Conservation (phyloP, 2,888 invertebrate species). For the Cephus runcator region DNA sequence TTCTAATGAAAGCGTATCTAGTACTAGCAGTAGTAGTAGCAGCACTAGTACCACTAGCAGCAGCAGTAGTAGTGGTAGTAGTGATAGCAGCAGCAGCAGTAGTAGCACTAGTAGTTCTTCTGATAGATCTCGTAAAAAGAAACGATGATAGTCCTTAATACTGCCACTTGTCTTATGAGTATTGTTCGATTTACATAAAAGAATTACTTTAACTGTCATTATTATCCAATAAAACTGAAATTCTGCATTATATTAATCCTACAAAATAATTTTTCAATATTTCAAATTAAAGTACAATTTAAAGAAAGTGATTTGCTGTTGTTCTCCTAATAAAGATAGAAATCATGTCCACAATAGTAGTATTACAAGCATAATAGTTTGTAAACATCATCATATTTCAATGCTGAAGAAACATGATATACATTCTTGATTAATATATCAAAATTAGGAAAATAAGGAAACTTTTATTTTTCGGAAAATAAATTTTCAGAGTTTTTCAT, state of each 20-base stretch:
- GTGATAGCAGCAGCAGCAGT: conserved; percentile 23
- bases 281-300: not conserved
- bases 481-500: not conserved
- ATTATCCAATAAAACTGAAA: not conserved
- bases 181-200: conserved; percentile 13
- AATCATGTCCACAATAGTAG: not conserved
- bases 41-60: conserved; percentile 36
- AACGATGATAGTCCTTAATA: not conserved
- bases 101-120: conserved; percentile 29
- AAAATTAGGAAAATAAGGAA: not conserved
- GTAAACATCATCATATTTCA: not conserved
- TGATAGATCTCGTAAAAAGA: not conserved
- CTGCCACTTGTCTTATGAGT: conserved; percentile 4
- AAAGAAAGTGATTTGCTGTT: not conserved
- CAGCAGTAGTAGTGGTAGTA: conserved; percentile 36
- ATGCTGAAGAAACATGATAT: not conserved
- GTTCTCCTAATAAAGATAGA: not conserved
- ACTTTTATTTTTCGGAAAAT: conserved; percentile 10
- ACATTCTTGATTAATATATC: not conserved
- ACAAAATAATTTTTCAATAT: not conserved
- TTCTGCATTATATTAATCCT: not conserved
- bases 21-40: conserved; percentile 42
- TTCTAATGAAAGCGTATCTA: conserved; percentile 50
- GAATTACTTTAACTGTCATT: conserved; percentile 6
- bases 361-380: not conserved